Percentiles rank a stretch among this genome's conserved stretches.
Conservation (phyloP, 2,797 vertebrate species). For the Discoglossus pictus region DNA sequence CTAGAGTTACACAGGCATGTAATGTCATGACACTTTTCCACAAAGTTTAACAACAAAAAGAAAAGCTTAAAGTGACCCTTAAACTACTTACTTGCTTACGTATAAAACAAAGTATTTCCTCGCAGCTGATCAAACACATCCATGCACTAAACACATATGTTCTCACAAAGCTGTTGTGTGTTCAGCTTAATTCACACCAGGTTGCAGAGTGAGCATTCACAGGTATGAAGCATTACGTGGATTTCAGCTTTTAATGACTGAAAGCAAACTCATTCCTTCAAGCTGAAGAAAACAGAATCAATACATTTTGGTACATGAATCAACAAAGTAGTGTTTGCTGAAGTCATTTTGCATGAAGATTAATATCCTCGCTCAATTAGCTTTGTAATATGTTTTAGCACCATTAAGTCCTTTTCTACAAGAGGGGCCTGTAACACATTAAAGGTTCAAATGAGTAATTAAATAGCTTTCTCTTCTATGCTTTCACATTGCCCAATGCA, state of each 20-base stretch:
- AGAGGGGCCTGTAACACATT: no score
- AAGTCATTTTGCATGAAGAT: slow-evolving; percentile 19
- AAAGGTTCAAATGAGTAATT: no score
- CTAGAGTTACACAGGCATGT: slow-evolving; percentile 18
- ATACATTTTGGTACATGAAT: slow-evolving; percentile 5
- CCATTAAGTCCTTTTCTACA: no score
- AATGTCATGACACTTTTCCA: slow-evolving; percentile 30
- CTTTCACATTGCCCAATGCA: no score
- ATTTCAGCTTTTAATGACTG: slow-evolving; percentile 36
- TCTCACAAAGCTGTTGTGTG: slow-evolving; percentile 28
- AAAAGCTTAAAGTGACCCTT: slow-evolving; percentile 41
- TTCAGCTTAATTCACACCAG: slow-evolving; percentile 36
- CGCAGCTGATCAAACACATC: slow-evolving; percentile 47
- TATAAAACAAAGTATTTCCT: slow-evolving; percentile 37
- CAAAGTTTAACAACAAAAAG: slow-evolving; percentile 18
- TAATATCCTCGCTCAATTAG: slow-evolving; percentile 7
- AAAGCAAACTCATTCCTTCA: slow-evolving; percentile 42
- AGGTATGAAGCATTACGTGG: slow-evolving; percentile 24
- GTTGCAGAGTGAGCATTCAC: slow-evolving; percentile 27
- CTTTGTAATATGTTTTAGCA: no score
- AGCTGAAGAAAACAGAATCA: slow-evolving; percentile 22
- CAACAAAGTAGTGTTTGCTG: slow-evolving; percentile 17
- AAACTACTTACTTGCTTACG: slow-evolving; percentile 25
- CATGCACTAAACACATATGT: slow-evolving; percentile 21
- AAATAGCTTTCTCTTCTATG: no score